phyloP scores from a whole-genome alignment of 2,113 vertebrate species.

The Perca flavescens region DNA sequence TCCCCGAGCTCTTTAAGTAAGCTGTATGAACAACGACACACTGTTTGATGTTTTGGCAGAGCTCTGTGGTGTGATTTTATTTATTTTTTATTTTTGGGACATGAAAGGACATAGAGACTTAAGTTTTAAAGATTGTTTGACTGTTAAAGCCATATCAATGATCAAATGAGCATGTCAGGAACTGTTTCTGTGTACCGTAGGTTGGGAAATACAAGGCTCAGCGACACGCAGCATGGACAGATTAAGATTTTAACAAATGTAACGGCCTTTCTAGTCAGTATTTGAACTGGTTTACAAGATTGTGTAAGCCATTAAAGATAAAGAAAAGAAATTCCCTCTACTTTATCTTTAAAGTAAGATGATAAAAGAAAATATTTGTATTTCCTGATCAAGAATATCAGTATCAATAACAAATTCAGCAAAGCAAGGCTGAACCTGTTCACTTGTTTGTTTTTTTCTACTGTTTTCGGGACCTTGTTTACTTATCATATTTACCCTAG shows the following conservation, averaged over 20 bases:
- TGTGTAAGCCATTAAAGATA: neutral
- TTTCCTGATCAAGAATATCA: neutral
- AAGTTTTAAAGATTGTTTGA: slow-evolving; percentile 39
- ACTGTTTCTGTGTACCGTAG: neutral
- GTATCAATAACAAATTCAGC: neutral
- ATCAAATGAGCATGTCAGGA: slow-evolving; percentile 7
- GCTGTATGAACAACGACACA: slow-evolving; percentile 55
- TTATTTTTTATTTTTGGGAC: slow-evolving; percentile 18
- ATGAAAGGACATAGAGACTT: slow-evolving; percentile 33
- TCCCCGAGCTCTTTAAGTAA: slow-evolving; percentile 68
- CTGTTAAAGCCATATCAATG: slow-evolving; percentile 21
- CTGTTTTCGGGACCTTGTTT: slow-evolving; percentile 40
- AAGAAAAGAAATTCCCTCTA: neutral
- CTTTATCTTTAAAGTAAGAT: neutral
- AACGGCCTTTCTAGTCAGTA: neutral
- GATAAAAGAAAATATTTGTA: neutral
- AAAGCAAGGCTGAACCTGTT: slow-evolving; percentile 8
- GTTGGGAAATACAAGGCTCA: neutral
- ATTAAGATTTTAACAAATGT: slow-evolving; percentile 2
- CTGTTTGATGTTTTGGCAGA: slow-evolving; percentile 64
- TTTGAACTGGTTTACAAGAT: neutral
- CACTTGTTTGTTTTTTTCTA: neutral
- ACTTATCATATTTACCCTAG: slow-evolving; percentile 38
- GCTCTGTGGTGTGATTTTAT: slow-evolving; percentile 6
- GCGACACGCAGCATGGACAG: neutral